phyloP scores from a whole-genome alignment of 1,140 invertebrate species.

The Drusus annulatus region DNA sequence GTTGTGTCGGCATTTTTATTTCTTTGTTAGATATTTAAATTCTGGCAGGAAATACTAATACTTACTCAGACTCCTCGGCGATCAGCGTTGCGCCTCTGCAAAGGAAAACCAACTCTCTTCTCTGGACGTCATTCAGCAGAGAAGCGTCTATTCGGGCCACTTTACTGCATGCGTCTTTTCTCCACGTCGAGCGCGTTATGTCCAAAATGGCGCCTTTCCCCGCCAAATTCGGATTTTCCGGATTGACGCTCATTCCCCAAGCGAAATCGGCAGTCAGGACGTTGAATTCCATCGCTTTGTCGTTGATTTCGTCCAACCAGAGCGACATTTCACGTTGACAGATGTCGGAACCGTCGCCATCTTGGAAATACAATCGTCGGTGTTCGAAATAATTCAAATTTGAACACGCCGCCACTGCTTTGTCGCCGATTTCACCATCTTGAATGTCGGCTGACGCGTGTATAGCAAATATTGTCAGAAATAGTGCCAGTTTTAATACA shows the following conservation, averaged over 20 bases:
- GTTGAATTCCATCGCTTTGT: constrained; percentile 44
- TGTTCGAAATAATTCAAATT: not conserved
- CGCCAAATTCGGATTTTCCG: constrained; percentile 17
- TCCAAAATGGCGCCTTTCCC: constrained; percentile 38
- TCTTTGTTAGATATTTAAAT: too few relatives aligned
- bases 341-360: not conserved
- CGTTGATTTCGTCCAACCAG: constrained; percentile 52
- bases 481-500: not conserved
- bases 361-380: not conserved
- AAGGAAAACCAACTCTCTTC: constrained; percentile 46
- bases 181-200: constrained; percentile 39
- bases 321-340: constrained; percentile 14
- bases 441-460: not conserved
- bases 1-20: too few relatives aligned
- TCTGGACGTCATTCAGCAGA: constrained; percentile 39
- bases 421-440: constrained; percentile 15
- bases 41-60: constrained; percentile 5
- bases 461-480: not conserved
- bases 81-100: constrained; percentile 49
- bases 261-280: constrained; percentile 49
- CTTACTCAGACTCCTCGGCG: constrained; percentile 48
- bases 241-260: constrained; percentile 48
- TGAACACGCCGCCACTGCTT: not conserved
- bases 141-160: not conserved
- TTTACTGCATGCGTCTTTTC: constrained; percentile 36